Evolutionary conservation across 2,888 invertebrate species (phyloP), one percentile per base, ranked within the genome.

Genomic region (Reticulitermes lucifugus): DNA sequence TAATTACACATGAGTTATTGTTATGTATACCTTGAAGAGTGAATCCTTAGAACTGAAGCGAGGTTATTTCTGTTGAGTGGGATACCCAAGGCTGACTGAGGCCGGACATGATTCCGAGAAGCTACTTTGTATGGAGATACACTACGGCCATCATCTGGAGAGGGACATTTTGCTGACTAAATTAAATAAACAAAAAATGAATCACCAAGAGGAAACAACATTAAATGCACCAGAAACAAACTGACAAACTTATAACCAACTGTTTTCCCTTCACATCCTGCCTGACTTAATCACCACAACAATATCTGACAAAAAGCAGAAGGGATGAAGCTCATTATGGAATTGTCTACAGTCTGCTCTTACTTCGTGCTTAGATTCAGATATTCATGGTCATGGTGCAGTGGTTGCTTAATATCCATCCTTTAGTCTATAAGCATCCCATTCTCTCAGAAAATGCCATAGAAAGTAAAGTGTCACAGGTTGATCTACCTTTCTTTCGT

Each of bases 1-100:
- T 55, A 55, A 55, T 5, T 55, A 55, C 14, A 18, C 7, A 73
- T 73, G 18, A 70, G 35, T 73, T 73, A 41, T 51, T 35, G 29
- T 87, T 46, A 35, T 46, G 10, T 12, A 12, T 89, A 91, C 91
- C 93, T 92, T 0, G 94, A 93, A 1, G 93, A 91, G 89, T 94
- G 93, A 59, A 94, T 93, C 88, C 95, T 91, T 55, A 95, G 89
- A 83, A 95, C 91, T 5, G 95, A 94, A 12, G 95, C 95, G 87
- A 95, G 91, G 89, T 95, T 95, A 2, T 89, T 91, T 73, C 91
- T 86, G 12, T 89, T 89, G n/a, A 83, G 85, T 10, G 86, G 79
- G 83, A 88, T 87, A 43, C 88, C 88, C 85, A 89, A 85, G 12
- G 88, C 88, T 4, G 90, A 90, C 86, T 89, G 89, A n/a, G 90